Conservation (phyloP, 2,888 invertebrate genomes). For the Baronia brevicornis region DNA sequence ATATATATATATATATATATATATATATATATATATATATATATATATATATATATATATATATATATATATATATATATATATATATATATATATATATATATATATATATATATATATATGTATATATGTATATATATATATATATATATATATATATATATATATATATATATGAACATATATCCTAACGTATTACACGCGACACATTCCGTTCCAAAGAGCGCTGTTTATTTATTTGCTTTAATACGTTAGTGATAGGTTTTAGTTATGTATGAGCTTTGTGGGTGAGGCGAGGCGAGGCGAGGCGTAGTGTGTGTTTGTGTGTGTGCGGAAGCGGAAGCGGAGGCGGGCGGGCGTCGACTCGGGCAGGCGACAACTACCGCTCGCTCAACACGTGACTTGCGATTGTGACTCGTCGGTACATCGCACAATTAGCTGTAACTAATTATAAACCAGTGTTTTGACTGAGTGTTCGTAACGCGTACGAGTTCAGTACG, state of each 20-base stretch:
- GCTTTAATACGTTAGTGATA: constrained; percentile 44
- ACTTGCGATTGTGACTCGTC: constrained; percentile 37
- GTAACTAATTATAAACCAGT: constrained; percentile 32
- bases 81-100: no score
- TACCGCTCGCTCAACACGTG: constrained; percentile 20
- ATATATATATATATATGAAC: no score
- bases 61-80: no score
- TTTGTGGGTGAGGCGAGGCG: constrained; percentile 24
- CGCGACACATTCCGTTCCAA: constrained; percentile 63
- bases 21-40: no score
- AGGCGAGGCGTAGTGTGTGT: constrained; percentile 25
- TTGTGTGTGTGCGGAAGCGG: constrained; percentile 22
- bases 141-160: no score
- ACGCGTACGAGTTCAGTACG: constrained; percentile 11
- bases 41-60: no score
- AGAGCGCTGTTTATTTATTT: constrained; percentile 63
- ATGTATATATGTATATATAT: no score
- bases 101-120: no score
- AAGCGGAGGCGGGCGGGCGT: constrained; percentile 24
- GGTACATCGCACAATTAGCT: constrained; percentile 46
- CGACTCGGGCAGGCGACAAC: constrained; percentile 19
- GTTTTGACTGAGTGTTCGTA: constrained; percentile 29
- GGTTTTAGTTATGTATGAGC: constrained; percentile 29
- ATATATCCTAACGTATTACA: no score
- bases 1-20: no score